These are phyloP conservation scores for Ranitomeya variabilis DNA, from an alignment of 2,113 vertebrate species.

Conservation along the genomic window DNA sequence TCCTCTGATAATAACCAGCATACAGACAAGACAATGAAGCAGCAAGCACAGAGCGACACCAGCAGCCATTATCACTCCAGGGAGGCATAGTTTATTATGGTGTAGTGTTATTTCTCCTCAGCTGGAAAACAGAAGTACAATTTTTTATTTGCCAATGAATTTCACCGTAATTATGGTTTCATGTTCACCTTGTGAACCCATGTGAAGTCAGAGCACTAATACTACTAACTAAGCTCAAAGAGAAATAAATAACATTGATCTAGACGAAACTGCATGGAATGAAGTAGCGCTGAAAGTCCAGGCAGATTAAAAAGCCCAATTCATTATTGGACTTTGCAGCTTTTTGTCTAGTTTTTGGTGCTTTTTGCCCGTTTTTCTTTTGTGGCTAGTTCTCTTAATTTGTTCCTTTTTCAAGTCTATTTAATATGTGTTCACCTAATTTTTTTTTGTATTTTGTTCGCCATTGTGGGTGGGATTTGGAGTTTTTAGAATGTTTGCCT, in stretches of 20 bases:
- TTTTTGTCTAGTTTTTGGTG: too few relatives aligned
- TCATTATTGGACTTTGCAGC: background rate
- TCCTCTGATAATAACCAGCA: background rate
- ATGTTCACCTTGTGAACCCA: constrained; percentile 23
- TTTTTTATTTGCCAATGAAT: constrained; percentile 16
- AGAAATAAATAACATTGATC: background rate
- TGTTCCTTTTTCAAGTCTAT: too few relatives aligned
- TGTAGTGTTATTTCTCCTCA: background rate
- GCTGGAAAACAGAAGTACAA: background rate
- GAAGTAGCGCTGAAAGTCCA: background rate
- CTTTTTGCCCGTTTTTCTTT: too few relatives aligned
- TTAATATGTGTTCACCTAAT: too few relatives aligned
- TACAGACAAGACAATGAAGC: constrained; percentile 1
- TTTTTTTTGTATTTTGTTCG: too few relatives aligned
- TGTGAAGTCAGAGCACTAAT: background rate
- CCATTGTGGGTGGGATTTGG: too few relatives aligned
- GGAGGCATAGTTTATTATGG: constrained; percentile 9
- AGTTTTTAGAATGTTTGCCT: too few relatives aligned
- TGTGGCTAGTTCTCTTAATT: too few relatives aligned
- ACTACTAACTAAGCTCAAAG: background rate
- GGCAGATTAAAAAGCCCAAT: background rate
- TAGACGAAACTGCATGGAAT: background rate
- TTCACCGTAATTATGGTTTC: constrained; percentile 19
- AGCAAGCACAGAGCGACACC: background rate
- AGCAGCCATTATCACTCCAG: constrained; percentile 13